Evolutionary conservation across 2,888 invertebrate genomes (phyloP), one percentile per base, ranked within the genome.

Genomic region (Drosophila atripex): DNA sequence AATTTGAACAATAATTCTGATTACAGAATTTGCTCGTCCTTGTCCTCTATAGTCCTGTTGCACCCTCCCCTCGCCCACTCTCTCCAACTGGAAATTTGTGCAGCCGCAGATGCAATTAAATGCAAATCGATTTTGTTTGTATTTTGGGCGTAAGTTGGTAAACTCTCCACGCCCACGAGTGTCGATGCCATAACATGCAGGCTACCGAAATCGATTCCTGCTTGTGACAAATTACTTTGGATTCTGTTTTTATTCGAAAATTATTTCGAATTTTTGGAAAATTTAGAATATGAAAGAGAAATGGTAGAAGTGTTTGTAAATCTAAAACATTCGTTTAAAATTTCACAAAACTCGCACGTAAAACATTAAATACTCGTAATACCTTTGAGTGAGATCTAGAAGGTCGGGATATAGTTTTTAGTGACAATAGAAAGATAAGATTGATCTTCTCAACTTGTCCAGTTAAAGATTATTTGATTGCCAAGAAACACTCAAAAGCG

Each of bases 121-220:
- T 77, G 80, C 78, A 84, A 82, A 82, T 86, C 86, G 84, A 82
- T 76, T 86, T 75, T 82, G 86, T 77, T 76, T 85, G 79, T 71
- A 55, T 64, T 66, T 58, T 11, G 64, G 55, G 65, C 47, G 60
- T 54, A 12, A 11, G n/a, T 54, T 11, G 11, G 16, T 5, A 52
- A 21, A 35, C 18, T 25, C 23, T 51, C 46, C 59, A 70, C 66
- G 54, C 72, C 70, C 75, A 65, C 61, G 35, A 58, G 23, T 46
- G 46, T 41, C 32, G 50, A n/a, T 18, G 38, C 51, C 23, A 38
- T 64, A 39, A 64, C 35, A 52, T 64, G 65, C 64, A 52, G 64
- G 38, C 23, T 8, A 9, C 23, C 63, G 16, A 18, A 41, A 18
- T 35, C 35, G 35, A 35, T 18, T 41, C 39, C 39, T 16, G 18